Base-by-base conservation (phyloP, 2,888 invertebrate species). In the Tholera decimalis region DNA sequence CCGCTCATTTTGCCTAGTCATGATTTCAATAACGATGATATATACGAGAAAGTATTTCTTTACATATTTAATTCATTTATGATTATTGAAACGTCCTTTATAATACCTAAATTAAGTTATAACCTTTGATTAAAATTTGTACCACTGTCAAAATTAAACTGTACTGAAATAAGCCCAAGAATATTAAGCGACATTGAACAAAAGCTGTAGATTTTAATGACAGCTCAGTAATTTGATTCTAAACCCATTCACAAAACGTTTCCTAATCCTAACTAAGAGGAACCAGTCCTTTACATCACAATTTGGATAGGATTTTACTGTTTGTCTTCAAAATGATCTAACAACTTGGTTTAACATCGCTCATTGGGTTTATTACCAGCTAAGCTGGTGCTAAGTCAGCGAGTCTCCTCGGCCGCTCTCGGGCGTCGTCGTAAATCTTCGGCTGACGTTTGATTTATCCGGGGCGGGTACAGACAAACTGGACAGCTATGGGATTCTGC, bases 391-490 rank as follows among this genome's bases (percentile, higher is more conserved):
- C 76, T 78, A 64, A 70, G 75, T 74, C 80, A 82, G 80, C 80
- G 43, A 55, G 39, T 60, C 70, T 71, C 53, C 78, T 64, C 72
- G 72, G 62, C 49, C 68, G 72, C 57, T 77, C 57, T 67, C 82
- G 77, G 68, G 49, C 55, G 66, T 56, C 54, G 73, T 77, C 81
- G 88, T 88, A 85, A 86, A 87, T 86, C 84, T 84, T 78, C 61
- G 65, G 57, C 43, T 70, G 83, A 74, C 83, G 60, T 80, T 82
- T 83, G 85, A 87, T 86, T 85, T 84, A 83, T 84, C 82, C 78
- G 77, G 70, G 77, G 70, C 73, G 77, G 82, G 51, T 41, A 54
- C 57, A 57, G 73, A 62, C 66, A 41, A 37, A 61, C 56, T 47
- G 63, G 70, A 77, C 78, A 73, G 64, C 58, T 57, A 76, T 54